Evolutionary conservation across 30 jellyfish, hydroid and myxozoan species (phyloP), one percentile per base, ranked within the genome.

Genomic region (Hydra vulgaris): DNA sequence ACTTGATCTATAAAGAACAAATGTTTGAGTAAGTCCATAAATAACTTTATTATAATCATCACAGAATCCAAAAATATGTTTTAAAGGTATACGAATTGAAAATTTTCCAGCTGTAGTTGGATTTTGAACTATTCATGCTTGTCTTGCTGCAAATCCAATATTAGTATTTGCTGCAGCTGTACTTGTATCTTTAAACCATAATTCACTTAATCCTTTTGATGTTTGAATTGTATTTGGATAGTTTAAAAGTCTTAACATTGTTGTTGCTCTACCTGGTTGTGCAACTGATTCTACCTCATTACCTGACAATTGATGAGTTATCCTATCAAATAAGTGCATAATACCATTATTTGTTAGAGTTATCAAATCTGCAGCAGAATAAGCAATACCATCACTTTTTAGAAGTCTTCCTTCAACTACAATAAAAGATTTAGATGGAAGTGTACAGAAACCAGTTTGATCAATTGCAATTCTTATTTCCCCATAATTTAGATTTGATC

Each of bases 71-170:
- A 71, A 71, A 15, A 71, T 71, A 19, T n/a, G n/a, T n/a, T n/a
- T n/a, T n/a, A n/a, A n/a, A n/a, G n/a, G n/a, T n/a, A n/a, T n/a
- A n/a, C n/a, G 17, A 15, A 15, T 71, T 71, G 17, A 52, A 71
- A 71, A 71, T 19, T 52, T 19, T 17, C 79, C 79, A 17, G 17
- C 21, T 23, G 17, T 52, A 15, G 26, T 17, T 19, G 79, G 79
- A 18, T 17, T 15, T 17, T 17, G 26, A 15, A 71, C 21, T 15
- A 71, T 71, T 52, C 79, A 71, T 19, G 53, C 66, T 71, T 20
- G 79, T 23, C 79, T 71, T 15, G 79, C 66, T 18, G 79, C 79
- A 71, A 71, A 71, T 15, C 79, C 79, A 18, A 52, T 71, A 23
- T 71, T 71, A 15, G 79, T 71, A 18, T 16, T 17, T 15, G 79